Base-by-base conservation (phyloP, 1,140 invertebrate genomes). In the Drosophila sucinea region DNA sequence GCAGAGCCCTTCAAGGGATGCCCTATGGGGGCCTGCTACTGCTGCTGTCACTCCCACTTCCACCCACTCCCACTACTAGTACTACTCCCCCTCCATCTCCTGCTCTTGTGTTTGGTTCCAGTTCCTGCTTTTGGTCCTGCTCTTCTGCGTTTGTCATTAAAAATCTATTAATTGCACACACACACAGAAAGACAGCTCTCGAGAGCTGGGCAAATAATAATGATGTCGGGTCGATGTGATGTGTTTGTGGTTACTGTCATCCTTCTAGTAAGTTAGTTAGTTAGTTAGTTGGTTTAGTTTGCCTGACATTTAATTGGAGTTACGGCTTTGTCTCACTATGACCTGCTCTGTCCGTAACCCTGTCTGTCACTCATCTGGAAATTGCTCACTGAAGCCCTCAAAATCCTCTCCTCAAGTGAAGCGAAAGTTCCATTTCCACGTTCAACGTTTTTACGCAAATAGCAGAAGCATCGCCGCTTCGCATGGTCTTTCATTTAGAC, bases 91-190 rank as follows among this genome's bases (percentile, higher is more conserved):
- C 8, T n/a, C 10, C 35, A 3, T 3, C 35, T 38, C 8, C 35
- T 38, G 10, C 41, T 44, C 41, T 8, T 51, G 2, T 51, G 44
- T 51, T 51, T 27, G 2, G 44, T 27, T 51, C 23, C 44, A 27
- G 44, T 3, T 51, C 44, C 11, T 51, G 44, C 2, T 51, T 23
- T 44, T 44, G 41, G 41, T 27, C 44, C 17, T 29, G 67, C 62
- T 56, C 55, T 61, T 30, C 65, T 86, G 76, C 62, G 73, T 70
- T 70, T 86, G 75, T 83, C 84, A 87, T 87, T 89, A 83, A 77
- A 87, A 89, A 80, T 87, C 83, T 87, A 87, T 87, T 87, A 87
- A 87, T 87, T 87, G 79, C 81, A 77, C 82, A 86, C 83, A 86
- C 82, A 87, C 68, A 44, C 17, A 47, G 17, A 23, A 56, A 40